Evolutionary conservation across 2,797 vertebrate genomes (phyloP).

Genomic region (Buphagus erythrorhynchus): DNA sequence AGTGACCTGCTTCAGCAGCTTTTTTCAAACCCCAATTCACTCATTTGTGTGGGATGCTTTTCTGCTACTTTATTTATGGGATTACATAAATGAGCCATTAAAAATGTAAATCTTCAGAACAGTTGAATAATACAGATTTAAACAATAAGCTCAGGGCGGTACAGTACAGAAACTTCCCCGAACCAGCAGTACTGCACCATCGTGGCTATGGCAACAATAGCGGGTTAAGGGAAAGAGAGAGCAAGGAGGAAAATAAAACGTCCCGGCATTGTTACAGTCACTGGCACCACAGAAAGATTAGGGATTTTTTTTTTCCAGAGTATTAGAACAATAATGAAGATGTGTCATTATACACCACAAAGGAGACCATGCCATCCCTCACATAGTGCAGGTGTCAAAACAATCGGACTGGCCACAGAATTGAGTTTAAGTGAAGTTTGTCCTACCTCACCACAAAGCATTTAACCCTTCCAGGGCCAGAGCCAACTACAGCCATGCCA

Average conservation of each 20-base stretch:
- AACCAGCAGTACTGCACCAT: constrained; percentile 65
- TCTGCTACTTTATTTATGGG: constrained; percentile 87
- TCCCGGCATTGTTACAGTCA: constrained; percentile 69
- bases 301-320: constrained; percentile 42
- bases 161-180: constrained; percentile 78
- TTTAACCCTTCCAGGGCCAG: constrained; percentile 75
- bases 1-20: constrained; percentile 82
- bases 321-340: constrained; percentile 82
- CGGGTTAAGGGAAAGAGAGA: constrained; percentile 63
- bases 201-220: constrained; percentile 81
- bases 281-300: constrained; percentile 79
- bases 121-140: constrained; percentile 85
- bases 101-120: constrained; percentile 90
- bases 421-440: constrained; percentile 73
- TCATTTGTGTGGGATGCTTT: constrained; percentile 85
- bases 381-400: constrained; percentile 74
- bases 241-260: constrained; percentile 73
- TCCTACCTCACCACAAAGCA: constrained; percentile 66
- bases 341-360: constrained; percentile 78
- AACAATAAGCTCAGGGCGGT: constrained; percentile 82
- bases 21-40: constrained; percentile 80
- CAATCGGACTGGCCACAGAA: constrained; percentile 64
- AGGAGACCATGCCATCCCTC: constrained; percentile 71
- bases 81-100: constrained; percentile 91
- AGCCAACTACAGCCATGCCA: neutral